phyloP scores from a whole-genome alignment of 2,888 invertebrate species.

The Eubasilissa splendida region DNA sequence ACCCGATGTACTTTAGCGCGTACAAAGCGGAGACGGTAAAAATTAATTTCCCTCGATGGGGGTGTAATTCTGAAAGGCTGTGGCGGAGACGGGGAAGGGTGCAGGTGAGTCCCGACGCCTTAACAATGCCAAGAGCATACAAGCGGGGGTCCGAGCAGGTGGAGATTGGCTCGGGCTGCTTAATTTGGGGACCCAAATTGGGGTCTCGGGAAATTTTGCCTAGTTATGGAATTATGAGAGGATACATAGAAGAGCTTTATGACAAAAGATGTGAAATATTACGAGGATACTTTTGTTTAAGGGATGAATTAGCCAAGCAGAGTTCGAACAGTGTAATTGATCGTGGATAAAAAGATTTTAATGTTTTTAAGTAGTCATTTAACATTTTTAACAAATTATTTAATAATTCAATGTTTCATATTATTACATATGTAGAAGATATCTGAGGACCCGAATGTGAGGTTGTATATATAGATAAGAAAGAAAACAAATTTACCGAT shows the following conservation, averaged over 20 bases:
- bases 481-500: too few relatives aligned
- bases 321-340: too few relatives aligned
- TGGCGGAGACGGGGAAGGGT: conserved; percentile 17
- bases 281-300: not conserved
- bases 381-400: too few relatives aligned
- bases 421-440: too few relatives aligned
- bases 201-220: conserved; percentile 17
- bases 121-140: conserved; percentile 24
- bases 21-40: conserved; percentile 44
- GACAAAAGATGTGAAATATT: not conserved
- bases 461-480: too few relatives aligned
- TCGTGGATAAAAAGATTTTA: too few relatives aligned
- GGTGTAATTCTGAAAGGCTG: conserved; percentile 44
- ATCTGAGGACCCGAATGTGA: too few relatives aligned
- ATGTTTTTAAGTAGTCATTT: too few relatives aligned
- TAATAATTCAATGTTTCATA: too few relatives aligned
- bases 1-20: conserved; percentile 11
- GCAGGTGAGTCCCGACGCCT: conserved; percentile 29
- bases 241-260: not conserved
- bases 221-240: conserved; percentile 19
- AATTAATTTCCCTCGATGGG: conserved; percentile 47
- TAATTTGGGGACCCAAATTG: conserved; percentile 27
- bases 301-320: too few relatives aligned
- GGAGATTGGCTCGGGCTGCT: conserved; percentile 23
- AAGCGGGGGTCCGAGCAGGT: conserved; percentile 6